Evolutionary conservation across 2,113 vertebrate species (phyloP).

Genomic region (Cyanoramphus novaezelandiae): DNA sequence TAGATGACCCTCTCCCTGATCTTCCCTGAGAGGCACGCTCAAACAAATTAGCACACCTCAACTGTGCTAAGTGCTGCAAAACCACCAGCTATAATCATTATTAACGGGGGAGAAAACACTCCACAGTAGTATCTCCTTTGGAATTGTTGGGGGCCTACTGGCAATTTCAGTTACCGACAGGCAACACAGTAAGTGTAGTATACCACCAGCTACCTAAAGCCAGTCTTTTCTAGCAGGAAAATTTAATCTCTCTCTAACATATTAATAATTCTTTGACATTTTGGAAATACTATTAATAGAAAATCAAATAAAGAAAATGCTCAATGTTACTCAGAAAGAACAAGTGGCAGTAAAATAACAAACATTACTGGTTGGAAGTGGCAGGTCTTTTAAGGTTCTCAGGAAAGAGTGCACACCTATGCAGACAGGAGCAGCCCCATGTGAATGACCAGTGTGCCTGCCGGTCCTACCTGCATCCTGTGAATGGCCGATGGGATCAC

Average conservation of each 20-base stretch:
- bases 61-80: neutral
- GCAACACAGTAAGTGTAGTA: neutral
- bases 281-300: neutral
- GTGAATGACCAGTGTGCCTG: accelerated
- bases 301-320: neutral
- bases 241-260: neutral
- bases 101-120: neutral
- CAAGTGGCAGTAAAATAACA: neutral
- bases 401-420: accelerated
- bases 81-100: neutral
- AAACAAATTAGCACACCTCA: neutral
- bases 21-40: neutral
- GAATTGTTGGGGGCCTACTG: neutral
- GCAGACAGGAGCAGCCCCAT: neutral
- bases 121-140: neutral
- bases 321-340: neutral
- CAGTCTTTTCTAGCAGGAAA: neutral
- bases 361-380: neutral
- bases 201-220: neutral
- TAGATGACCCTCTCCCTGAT: neutral
- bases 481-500: neutral
- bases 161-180: neutral
- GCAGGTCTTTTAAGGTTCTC: neutral
- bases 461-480: neutral
- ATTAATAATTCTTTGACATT: neutral